These are phyloP conservation scores for Antennarius maculatus DNA, from an alignment of 2,797 vertebrate genomes.

Conservation along the genomic window DNA sequence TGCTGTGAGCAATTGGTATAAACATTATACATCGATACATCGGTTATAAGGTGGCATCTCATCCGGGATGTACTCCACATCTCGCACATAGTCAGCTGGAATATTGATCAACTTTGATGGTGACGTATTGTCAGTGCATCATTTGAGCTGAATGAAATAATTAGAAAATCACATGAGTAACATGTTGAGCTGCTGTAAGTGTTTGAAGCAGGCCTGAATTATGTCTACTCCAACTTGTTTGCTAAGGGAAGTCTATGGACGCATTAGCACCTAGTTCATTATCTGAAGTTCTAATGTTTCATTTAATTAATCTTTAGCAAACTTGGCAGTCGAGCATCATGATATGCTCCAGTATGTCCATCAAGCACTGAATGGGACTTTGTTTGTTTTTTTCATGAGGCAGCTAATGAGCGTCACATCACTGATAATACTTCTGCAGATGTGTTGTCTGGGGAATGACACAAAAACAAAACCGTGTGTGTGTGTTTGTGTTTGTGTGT, in stretches of 20 bases:
- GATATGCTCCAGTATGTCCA: slow-evolving; percentile 41
- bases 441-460: slow-evolving; percentile 52
- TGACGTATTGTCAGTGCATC: neutral
- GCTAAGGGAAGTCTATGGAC: slow-evolving; percentile 6
- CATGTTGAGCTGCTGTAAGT: neutral
- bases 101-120: slow-evolving; percentile 2
- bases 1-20: too few relatives aligned
- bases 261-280: slow-evolving; percentile 31
- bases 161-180: neutral
- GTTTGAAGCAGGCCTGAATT: slow-evolving; percentile 19
- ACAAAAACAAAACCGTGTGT: slow-evolving; percentile 26
- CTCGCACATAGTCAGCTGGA: neutral
- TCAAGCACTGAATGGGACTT: slow-evolving; percentile 47
- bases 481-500: neutral
- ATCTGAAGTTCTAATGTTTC: slow-evolving; percentile 30
- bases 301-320: slow-evolving; percentile 40
- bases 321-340: slow-evolving; percentile 22
- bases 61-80: too few relatives aligned
- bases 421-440: slow-evolving; percentile 52
- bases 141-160: neutral
- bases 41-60: neutral
- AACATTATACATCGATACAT: neutral
- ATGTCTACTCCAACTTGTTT: slow-evolving; percentile 23
- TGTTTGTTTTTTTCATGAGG: slow-evolving; percentile 55
- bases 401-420: slow-evolving; percentile 58